Evolutionary conservation across 2,888 invertebrate genomes (phyloP), one percentile per base, ranked within the genome.

Genomic region (Myathropa florea): DNA sequence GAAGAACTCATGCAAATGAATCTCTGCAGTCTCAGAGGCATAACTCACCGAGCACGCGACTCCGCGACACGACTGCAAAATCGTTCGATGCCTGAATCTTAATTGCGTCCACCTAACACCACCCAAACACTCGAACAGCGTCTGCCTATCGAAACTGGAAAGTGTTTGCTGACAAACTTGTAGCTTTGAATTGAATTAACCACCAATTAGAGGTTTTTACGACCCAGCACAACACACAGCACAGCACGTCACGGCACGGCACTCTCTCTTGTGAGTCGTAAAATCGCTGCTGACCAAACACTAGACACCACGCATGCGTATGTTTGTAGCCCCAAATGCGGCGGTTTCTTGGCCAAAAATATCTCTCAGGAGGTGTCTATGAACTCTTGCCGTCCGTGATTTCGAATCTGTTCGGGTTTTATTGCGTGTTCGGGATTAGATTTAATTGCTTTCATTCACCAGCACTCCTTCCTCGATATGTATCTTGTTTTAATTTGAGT

Each of bases 121-220:
- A 39, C 18, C 23, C 36, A 24, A n/a, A 23, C 36, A n/a, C 18
- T n/a, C 14, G 21, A 23, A 21, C 14, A 55, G 53, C 39, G 39
- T 7, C 46, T n/a, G 7, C 18, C 18, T n/a, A 7, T 55, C 7
- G 26, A 63, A 53, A 73, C 24, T 30, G 23, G 57, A 57, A 23
- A 28, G 53, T 60, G 53, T 71, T 71, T 46, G 26, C 46, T 64
- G 80, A 46, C 36, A 70, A 46, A 46, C 46, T 46, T 73, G 28
- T 67, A 63, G 59, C 26, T 83, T 65, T 70, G 64, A 39, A 75
- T 60, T 70, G 61, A 84, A 75, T 80, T 75, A 75, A 84, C 79
- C 75, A 75, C 70, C 75, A 75, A 84, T 84, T 80, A 80, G 64
- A 64, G 28, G 28, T 26, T 61, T n/a, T 55, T 36, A 55, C 36